Base-by-base conservation (phyloP, 2,888 invertebrate genomes). In the Orthosia cruda region DNA sequence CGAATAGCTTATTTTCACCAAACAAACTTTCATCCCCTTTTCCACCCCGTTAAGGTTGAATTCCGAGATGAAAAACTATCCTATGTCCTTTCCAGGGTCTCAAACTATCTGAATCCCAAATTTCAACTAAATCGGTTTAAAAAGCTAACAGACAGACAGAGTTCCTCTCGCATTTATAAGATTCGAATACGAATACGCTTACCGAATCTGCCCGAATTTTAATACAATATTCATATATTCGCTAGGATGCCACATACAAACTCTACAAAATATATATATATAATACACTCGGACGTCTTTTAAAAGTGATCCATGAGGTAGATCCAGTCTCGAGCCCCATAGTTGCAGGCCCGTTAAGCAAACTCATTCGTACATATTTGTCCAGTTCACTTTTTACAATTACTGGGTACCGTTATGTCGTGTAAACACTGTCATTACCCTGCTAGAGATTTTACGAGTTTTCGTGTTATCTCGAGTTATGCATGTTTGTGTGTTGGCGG, bases 361-460 rank as follows among this genome's bases (percentile, higher is more conserved):
- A 95, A 96, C 94, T 92, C 92, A 95, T 93, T 91, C 91, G 91
- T 91, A 92, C 94, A 92, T 96, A 96, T 96, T 96, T 96, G 96
- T 95, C 93, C 93, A 95, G 96, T 95, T 94, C 92, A 95, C 94
- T 96, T 96, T 96, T 96, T 96, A 96, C 96, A 93, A 95, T 95
- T 92, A 92, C 86, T 86, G 83, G 87, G 90, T 94, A 93, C 95
- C 96, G 96, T 96, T 96, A 95, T 82, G 87, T 88, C 89, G 87
- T 95, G 94, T 96, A 93, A 94, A 90, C 92, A 93, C 92, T 91
- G 94, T 95, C 95, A 95, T 95, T 94, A 92, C 93, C 91, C 77
- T 77, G 81, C 77, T 73, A 80, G 83, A 69, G 72, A 86, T 80
- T 88, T 87, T 86, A 87, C 85, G 78, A 83, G 80, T 78, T 84